These are phyloP conservation scores for Acrocyrtus sp. DNA, from an alignment of 2,888 invertebrate species.

Conservation along the genomic window DNA sequence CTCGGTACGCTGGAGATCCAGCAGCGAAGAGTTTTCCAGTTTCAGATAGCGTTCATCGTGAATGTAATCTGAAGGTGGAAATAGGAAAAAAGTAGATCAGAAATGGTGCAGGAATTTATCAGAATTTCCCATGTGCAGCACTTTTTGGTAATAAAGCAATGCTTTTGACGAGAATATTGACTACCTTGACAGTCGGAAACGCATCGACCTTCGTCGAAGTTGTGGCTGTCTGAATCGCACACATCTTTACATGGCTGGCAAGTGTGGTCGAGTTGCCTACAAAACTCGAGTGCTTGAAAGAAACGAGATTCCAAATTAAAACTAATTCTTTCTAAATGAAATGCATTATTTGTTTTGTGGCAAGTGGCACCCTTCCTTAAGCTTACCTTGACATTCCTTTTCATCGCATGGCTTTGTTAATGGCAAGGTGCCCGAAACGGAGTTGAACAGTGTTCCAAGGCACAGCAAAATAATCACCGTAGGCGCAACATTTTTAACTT, in stretches of 20 bases:
- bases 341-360: neutral
- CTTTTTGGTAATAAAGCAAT: neutral
- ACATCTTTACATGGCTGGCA: conserved; percentile 35
- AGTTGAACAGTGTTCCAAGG: neutral
- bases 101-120: neutral
- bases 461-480: neutral
- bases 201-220: conserved; percentile 34
- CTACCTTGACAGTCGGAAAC: conserved; percentile 46
- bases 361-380: neutral
- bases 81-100: too few relatives aligned
- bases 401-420: conserved; percentile 49
- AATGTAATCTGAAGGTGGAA: conserved; percentile 41
- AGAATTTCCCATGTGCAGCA: neutral
- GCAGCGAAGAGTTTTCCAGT: conserved; percentile 25
- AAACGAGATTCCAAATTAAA: conserved; percentile 5
- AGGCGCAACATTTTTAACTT: neutral
- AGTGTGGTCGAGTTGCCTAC: conserved; percentile 30
- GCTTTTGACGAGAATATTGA: too few relatives aligned
- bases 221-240: conserved; percentile 31
- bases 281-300: conserved; percentile 36
- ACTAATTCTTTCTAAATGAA: conserved; percentile 6
- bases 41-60: conserved; percentile 41
- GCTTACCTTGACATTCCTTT: conserved; percentile 42
- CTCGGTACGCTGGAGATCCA: conserved; percentile 11
- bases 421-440: conserved; percentile 1